phyloP scores from a whole-genome alignment of 2,113 vertebrate species.

The Chaetorhynchus papuensis region DNA sequence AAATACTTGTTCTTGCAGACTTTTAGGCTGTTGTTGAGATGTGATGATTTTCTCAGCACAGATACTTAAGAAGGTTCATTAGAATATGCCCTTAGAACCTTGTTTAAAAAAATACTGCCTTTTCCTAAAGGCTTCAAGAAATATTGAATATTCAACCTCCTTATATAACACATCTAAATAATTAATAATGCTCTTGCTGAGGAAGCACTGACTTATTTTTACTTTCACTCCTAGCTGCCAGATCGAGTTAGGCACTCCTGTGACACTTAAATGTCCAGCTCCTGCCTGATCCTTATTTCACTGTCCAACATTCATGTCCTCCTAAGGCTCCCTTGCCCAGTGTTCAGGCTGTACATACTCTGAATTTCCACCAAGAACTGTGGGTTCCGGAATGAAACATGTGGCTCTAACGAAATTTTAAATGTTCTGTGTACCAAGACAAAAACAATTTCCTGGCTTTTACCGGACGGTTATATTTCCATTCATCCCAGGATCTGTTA shows the following conservation, averaged over 20 bases:
- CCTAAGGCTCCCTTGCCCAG: neutral
- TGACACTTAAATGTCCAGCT: neutral
- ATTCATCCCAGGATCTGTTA: neutral
- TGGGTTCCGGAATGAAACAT: neutral
- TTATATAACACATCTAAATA: neutral
- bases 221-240: neutral
- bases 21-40: neutral
- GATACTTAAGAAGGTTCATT: neutral
- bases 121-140: neutral
- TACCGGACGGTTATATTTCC: neutral
- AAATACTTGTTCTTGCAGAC: neutral
- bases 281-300: neutral
- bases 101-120: neutral
- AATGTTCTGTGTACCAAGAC: neutral
- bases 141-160: neutral
- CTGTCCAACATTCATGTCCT: neutral
- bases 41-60: neutral
- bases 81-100: neutral
- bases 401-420: neutral
- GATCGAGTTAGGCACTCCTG: neutral
- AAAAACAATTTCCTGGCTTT: neutral
- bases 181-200: neutral
- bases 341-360: neutral
- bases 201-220: neutral
- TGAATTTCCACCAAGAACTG: neutral